Evolutionary conservation across 2,888 invertebrate genomes (phyloP).

Genomic region (Peribatodes rhomboidaria): DNA sequence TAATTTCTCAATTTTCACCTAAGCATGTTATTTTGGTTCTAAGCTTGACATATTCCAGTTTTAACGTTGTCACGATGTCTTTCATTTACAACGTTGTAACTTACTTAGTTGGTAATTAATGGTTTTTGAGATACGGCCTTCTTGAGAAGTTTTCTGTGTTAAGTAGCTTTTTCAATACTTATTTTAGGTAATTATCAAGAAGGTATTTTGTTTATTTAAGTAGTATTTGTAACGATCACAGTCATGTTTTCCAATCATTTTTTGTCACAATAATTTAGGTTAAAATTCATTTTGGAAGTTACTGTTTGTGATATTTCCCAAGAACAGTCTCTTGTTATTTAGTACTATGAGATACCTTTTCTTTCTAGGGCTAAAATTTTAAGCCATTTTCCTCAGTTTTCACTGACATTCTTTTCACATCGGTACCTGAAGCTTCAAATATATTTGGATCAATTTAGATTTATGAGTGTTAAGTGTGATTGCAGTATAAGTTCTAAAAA

Average conservation of each 20-base stretch:
- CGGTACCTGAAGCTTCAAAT: too few relatives aligned
- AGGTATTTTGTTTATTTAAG: too few relatives aligned
- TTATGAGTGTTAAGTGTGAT: too few relatives aligned
- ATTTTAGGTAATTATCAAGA: too few relatives aligned
- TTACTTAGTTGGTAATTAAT: constrained; percentile 6
- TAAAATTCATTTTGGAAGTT: too few relatives aligned
- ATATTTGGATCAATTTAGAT: too few relatives aligned
- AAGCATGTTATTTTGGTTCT: constrained; percentile 5
- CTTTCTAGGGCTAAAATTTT: too few relatives aligned
- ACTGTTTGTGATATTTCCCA: too few relatives aligned
- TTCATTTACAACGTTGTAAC: background rate
- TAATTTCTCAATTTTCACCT: constrained; percentile 16
- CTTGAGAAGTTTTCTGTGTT: background rate
- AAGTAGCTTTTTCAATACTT: background rate
- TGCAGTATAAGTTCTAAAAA: background rate
- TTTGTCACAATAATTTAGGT: background rate
- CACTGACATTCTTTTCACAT: too few relatives aligned
- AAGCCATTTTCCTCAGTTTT: too few relatives aligned
- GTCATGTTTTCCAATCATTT: background rate
- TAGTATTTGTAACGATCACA: background rate
- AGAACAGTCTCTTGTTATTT: too few relatives aligned
- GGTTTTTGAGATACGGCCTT: background rate
- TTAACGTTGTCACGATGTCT: constrained; percentile 13
- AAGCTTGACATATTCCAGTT: constrained; percentile 1
- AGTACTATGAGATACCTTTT: too few relatives aligned